A percentile compares a stretch with the other conserved stretches of the same genome.
Evolutionary conservation across 2,888 invertebrate genomes (phyloP).

Genomic region (Drosophila kokeensis): DNA sequence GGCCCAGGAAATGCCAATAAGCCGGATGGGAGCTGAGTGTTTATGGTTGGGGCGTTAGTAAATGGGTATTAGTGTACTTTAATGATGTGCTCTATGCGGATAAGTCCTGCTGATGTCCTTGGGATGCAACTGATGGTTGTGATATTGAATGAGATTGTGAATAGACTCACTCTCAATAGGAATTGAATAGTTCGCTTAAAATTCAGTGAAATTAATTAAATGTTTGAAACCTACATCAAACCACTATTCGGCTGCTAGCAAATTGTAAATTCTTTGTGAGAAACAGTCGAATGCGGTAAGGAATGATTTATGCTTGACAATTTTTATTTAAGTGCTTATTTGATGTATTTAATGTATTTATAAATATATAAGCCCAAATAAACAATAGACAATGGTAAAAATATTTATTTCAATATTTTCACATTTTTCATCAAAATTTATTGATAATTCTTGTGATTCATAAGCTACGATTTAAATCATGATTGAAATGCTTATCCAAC

Average conservation of each 20-base stretch:
- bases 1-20: slow-evolving; percentile 31
- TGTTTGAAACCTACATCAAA: neutral
- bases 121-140: slow-evolving; percentile 16
- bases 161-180: neutral
- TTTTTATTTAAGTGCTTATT: neutral
- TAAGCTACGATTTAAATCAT: neutral
- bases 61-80: slow-evolving; percentile 58
- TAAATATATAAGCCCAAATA: neutral
- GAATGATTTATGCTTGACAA: neutral
- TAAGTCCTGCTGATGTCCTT: slow-evolving; percentile 27
- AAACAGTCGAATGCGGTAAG: neutral
- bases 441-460: neutral
- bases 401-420: neutral
- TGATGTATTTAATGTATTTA: neutral
- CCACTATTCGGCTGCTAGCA: neutral
- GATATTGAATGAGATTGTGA: slow-evolving; percentile 2
- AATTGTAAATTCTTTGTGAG: neutral
- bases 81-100: slow-evolving; percentile 31
- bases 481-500: neutral
- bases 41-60: slow-evolving; percentile 55
- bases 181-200: neutral
- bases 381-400: neutral
- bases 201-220: slow-evolving; percentile 27
- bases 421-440: neutral
- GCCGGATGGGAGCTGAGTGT: slow-evolving; percentile 20